Evolutionary conservation across 2,113 vertebrate species (phyloP).

Genomic region (Festucalex cinctus): DNA sequence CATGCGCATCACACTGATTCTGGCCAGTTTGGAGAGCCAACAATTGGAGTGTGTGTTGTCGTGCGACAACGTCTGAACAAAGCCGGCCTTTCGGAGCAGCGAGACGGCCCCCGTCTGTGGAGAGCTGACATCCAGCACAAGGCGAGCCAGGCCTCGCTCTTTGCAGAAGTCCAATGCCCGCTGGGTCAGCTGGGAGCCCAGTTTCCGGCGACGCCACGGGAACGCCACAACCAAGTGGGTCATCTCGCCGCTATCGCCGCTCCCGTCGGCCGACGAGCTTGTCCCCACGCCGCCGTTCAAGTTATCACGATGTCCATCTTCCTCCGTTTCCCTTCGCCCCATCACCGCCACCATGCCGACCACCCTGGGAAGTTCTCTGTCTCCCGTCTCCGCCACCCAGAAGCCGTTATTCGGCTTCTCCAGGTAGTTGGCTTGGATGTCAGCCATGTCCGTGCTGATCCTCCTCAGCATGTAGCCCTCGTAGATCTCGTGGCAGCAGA

Average conservation of each 20-base stretch:
- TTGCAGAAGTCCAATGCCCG: conserved; percentile 65
- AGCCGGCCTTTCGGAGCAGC: conserved; percentile 53
- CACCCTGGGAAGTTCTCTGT: conserved; percentile 46
- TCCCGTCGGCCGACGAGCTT: neutral
- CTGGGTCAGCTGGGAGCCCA: conserved; percentile 46
- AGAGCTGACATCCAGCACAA: conserved; percentile 55
- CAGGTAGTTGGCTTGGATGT: conserved; percentile 61
- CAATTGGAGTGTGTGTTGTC: conserved; percentile 46
- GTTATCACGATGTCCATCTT: conserved; percentile 26
- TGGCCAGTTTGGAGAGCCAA: conserved; percentile 58
- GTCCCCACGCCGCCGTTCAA: conserved; percentile 38
- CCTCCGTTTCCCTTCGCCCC: conserved; percentile 29
- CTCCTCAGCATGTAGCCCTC: conserved; percentile 48
- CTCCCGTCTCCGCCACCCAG: conserved; percentile 65
- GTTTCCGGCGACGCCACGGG: conserved; percentile 31
- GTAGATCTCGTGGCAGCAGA: conserved; percentile 65
- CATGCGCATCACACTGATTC: conserved; percentile 58
- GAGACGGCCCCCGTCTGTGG: conserved; percentile 49
- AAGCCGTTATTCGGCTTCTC: conserved; percentile 57
- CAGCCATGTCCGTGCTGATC: conserved; percentile 51
- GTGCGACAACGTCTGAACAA: conserved; percentile 50
- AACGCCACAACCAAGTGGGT: conserved; percentile 52
- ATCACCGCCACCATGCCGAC: conserved; percentile 53
- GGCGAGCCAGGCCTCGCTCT: conserved; percentile 41
- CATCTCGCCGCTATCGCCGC: conserved; percentile 46